A percentile compares a stretch with the other conserved stretches of the same genome.
Evolutionary conservation across 2,888 invertebrate genomes (phyloP).

Genomic region (Metellina segmentata): DNA sequence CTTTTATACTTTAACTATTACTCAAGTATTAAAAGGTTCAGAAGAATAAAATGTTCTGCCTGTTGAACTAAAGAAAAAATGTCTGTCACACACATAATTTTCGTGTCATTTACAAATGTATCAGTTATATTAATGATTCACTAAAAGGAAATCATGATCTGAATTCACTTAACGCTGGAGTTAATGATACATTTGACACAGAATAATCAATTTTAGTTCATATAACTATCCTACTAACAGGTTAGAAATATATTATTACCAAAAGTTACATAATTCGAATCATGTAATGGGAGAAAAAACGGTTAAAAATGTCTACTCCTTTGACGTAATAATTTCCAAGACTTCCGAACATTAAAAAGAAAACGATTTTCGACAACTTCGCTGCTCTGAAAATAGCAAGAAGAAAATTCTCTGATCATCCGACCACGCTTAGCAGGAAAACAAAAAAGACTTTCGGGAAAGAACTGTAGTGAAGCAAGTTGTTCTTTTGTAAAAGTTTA

Average conservation of each 20-base stretch:
- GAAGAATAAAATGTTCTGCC: background rate
- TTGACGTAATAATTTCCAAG: background rate
- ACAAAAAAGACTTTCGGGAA: background rate
- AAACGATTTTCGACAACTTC: background rate
- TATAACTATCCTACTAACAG: background rate
- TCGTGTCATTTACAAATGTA: background rate
- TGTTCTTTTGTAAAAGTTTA: constrained; percentile 60
- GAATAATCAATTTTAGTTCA: background rate
- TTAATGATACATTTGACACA: background rate
- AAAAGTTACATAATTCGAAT: background rate
- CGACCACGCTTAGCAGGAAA: background rate
- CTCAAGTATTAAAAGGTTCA: background rate
- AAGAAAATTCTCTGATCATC: constrained; percentile 9
- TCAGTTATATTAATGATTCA: background rate
- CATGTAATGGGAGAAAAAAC: background rate
- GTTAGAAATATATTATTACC: background rate
- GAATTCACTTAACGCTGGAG: background rate
- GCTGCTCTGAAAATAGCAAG: background rate
- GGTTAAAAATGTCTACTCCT: background rate
- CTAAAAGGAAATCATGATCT: background rate
- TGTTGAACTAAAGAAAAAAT: background rate
- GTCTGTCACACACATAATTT: background rate
- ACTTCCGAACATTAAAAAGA: background rate
- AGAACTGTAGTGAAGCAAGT: constrained; percentile 46
- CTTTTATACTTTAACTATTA: too few species aligned